These are phyloP conservation scores for Stratiolaelaps scimitus DNA, from an alignment of 1,140 invertebrate species.

Conservation along the genomic window DNA sequence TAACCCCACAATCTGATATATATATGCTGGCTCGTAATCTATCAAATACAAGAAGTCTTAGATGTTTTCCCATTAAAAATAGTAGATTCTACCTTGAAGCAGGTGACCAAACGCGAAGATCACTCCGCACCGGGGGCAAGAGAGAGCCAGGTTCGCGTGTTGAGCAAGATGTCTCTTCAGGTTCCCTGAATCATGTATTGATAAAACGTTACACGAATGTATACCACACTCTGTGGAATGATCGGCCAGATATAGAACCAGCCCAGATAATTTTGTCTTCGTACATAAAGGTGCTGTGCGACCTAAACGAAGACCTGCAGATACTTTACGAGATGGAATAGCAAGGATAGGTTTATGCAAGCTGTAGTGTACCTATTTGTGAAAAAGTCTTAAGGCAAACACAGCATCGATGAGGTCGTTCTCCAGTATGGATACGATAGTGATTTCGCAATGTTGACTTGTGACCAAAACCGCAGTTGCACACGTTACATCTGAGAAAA, in stretches of 20 bases:
- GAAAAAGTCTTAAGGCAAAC: conserved; percentile 17
- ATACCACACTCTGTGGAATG: not conserved
- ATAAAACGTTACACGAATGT: not conserved
- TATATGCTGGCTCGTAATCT: too few species aligned
- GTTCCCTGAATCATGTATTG: conserved; percentile 1
- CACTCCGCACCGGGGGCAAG: conserved; percentile 3
- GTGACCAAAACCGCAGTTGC: conserved; percentile 19
- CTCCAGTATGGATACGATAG: conserved; percentile 7
- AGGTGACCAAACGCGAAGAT: conserved; percentile 8
- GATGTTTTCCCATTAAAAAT: too few species aligned
- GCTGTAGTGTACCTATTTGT: not conserved
- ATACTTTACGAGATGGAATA: not conserved
- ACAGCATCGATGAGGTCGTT: conserved; percentile 11
- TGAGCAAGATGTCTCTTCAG: conserved; percentile 22
- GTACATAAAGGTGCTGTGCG: not conserved
- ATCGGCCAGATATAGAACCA: too few species aligned
- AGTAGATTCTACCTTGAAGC: too few species aligned
- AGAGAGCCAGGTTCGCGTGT: conserved; percentile 4
- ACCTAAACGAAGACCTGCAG: not conserved
- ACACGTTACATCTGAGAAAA: conserved; percentile 23
- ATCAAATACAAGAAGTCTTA: too few species aligned
- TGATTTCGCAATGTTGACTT: conserved; percentile 20
- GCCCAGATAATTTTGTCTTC: not conserved
- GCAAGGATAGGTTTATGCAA: not conserved
- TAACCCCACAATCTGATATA: too few species aligned